These are phyloP conservation scores for Drosophila sp. DNA, from an alignment of 1,140 invertebrate species.

Conservation along the genomic window DNA sequence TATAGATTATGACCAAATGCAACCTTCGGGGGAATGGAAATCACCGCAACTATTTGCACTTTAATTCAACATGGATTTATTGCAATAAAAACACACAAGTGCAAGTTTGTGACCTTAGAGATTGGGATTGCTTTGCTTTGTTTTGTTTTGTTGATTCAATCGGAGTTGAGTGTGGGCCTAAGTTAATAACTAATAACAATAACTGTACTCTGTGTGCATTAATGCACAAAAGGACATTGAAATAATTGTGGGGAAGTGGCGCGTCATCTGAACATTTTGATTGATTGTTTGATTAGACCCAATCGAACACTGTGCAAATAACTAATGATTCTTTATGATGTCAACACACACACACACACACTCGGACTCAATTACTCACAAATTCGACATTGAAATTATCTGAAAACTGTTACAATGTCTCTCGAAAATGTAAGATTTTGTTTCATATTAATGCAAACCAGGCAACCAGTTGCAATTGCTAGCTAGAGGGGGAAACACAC, in stretches of 20 bases:
- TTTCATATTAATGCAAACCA: conserved; percentile 16
- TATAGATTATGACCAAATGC: conserved; percentile 22
- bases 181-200: conserved; percentile 26
- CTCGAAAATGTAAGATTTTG: conserved; percentile 29
- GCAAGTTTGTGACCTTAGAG: conserved; percentile 63
- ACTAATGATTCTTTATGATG: conserved; percentile 50
- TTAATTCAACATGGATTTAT: conserved; percentile 64
- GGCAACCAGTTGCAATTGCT: conserved; percentile 51
- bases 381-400: conserved; percentile 54
- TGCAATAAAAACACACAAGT: conserved; percentile 36
- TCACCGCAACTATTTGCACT: conserved; percentile 65
- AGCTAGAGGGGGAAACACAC: conserved; percentile 30
- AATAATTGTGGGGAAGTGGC: conserved; percentile 53
- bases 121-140: conserved; percentile 14
- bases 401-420: conserved; percentile 71
- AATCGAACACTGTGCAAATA: conserved; percentile 53
- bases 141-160: conserved; percentile 27
- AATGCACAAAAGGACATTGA: conserved; percentile 69
- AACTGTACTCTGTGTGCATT: conserved; percentile 48
- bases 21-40: conserved; percentile 30
- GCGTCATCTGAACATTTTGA: conserved; percentile 41
- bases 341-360: neutral
- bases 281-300: conserved; percentile 69
- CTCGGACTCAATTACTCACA: conserved; percentile 18
- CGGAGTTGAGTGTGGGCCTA: conserved; percentile 13